These are phyloP conservation scores for Theocolax elegans DNA, from an alignment of 1,140 invertebrate species.

Conservation along the genomic window DNA sequence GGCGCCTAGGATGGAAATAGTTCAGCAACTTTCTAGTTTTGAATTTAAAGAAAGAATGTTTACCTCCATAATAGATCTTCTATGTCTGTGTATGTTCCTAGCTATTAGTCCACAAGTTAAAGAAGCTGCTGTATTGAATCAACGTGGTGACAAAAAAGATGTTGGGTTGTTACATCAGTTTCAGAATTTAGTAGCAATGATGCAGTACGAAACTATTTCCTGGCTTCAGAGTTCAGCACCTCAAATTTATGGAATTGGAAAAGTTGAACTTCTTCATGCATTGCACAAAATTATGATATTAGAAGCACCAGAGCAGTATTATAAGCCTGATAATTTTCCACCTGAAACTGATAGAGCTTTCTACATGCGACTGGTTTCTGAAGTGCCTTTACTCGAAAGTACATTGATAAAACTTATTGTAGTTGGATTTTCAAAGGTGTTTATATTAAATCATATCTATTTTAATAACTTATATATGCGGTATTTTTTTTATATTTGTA, in stretches of 20 bases:
- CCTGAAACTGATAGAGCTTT: conserved; percentile 84
- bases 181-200: conserved; percentile 78
- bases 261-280: conserved; percentile 80
- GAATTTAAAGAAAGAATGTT: conserved; percentile 87
- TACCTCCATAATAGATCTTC: conserved; percentile 83
- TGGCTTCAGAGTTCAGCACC: conserved; percentile 88
- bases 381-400: conserved; percentile 88
- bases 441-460: background rate
- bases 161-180: conserved; percentile 70
- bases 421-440: conserved; percentile 83
- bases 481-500: conserved; percentile 6
- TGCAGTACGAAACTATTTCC: conserved; percentile 83
- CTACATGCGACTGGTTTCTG: conserved; percentile 84
- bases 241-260: conserved; percentile 78
- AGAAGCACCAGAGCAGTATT: conserved; percentile 87
- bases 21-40: conserved; percentile 68
- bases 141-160: conserved; percentile 76
- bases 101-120: conserved; percentile 80
- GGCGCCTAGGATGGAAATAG: conserved; percentile 71
- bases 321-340: conserved; percentile 94
- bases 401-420: conserved; percentile 84
- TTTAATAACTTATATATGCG: conserved; percentile 16
- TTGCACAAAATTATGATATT: conserved; percentile 89
- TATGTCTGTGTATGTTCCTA: conserved; percentile 87
- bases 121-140: conserved; percentile 72